Percentiles rank a stretch among this genome's conserved stretches.
These are phyloP conservation scores for Drosophila busckii DNA, from an alignment of 1,140 invertebrate species.

Conservation along the genomic window DNA sequence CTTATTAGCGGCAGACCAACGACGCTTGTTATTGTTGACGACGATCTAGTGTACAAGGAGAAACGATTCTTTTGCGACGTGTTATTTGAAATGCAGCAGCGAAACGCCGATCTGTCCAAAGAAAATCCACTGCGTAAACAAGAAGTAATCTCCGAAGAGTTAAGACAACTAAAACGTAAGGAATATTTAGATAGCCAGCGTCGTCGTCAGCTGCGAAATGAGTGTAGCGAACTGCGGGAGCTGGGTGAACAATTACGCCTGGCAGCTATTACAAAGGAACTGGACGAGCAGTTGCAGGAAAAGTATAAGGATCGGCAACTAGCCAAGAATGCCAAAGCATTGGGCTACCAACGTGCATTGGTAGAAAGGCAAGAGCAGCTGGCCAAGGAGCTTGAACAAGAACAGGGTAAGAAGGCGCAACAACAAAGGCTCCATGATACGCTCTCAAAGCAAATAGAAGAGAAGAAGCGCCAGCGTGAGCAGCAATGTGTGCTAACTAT, in stretches of 20 bases:
- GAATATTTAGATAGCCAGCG: conserved; percentile 43
- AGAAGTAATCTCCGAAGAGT: conserved; percentile 31
- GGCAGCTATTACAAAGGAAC: conserved; percentile 52
- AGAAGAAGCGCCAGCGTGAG: conserved; percentile 16
- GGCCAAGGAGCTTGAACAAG: conserved; percentile 9
- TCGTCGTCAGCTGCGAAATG: conserved; percentile 47
- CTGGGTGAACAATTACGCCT: conserved; percentile 50
- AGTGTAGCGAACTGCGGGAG: conserved; percentile 38
- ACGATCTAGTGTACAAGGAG: not conserved
- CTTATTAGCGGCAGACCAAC: not conserved
- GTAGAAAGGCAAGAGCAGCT: conserved; percentile 18
- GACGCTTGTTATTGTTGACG: not conserved
- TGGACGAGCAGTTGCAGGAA: conserved; percentile 27
- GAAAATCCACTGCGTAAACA: conserved; percentile 17
- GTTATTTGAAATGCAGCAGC: not conserved
- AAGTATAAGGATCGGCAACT: conserved; percentile 1
- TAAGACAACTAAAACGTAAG: conserved; percentile 33
- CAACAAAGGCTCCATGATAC: conserved; percentile 22
- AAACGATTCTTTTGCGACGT: conserved; percentile 2
- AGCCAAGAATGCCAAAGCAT: conserved; percentile 1
- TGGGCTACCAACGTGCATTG: conserved; percentile 17
- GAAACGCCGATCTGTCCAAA: not conserved
- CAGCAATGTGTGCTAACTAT: conserved; percentile 19
- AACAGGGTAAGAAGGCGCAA: conserved; percentile 26
- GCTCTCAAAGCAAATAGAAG: conserved; percentile 33